These are phyloP conservation scores for Stomorhina lunata DNA, from an alignment of 2,888 invertebrate genomes.

Conservation along the genomic window DNA sequence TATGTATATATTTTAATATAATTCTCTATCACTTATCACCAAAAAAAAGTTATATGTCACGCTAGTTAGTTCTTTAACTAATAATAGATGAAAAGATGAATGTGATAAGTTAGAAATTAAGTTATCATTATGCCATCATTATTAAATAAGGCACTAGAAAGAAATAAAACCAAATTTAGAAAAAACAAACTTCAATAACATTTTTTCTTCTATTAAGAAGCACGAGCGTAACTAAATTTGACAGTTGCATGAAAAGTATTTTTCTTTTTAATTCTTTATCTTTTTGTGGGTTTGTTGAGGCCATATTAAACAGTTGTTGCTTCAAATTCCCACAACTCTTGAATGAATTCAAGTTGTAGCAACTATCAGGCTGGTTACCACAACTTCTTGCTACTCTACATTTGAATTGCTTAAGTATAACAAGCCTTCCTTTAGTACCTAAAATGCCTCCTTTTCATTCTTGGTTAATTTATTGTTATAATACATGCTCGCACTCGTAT, in stretches of 20 bases:
- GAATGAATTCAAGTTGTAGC: not conserved
- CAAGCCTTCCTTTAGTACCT: not conserved
- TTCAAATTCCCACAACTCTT: not conserved
- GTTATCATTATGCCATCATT: slow-evolving; percentile 43
- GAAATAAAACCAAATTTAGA: too few species aligned
- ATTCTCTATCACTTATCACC: not conserved
- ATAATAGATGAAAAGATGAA: not conserved
- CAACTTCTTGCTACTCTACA: not conserved
- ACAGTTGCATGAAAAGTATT: slow-evolving; percentile 25
- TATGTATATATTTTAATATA: not conserved
- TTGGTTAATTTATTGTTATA: not conserved
- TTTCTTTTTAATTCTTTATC: not conserved
- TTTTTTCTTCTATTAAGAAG: not conserved
- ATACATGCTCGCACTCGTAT: too few species aligned
- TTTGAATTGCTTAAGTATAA: not conserved
- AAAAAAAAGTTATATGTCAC: slow-evolving; percentile 35
- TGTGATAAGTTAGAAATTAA: slow-evolving; percentile 36
- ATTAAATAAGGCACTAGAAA: slow-evolving; percentile 1
- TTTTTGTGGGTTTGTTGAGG: not conserved
- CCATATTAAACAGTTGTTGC: not conserved
- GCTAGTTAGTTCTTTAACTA: slow-evolving; percentile 13
- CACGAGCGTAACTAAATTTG: slow-evolving; percentile 43
- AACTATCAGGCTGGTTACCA: not conserved
- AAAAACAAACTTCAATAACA: not conserved
- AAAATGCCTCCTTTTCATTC: not conserved